Base-by-base conservation (phyloP, 2,113 vertebrate species). In the Myiozetetes cayanensis region DNA sequence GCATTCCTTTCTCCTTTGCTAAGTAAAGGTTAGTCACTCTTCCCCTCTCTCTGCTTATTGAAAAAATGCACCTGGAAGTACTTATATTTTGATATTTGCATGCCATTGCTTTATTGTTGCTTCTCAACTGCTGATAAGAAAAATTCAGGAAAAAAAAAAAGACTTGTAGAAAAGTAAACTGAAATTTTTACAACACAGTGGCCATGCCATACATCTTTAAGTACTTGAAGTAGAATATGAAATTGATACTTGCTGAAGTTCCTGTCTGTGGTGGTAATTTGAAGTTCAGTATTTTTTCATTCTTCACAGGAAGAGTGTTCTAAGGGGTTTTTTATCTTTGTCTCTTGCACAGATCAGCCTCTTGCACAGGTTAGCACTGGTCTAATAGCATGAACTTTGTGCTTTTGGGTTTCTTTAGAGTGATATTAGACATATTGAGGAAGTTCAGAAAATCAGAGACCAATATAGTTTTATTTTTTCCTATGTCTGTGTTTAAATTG, bases 1-100 rank as follows among this genome's bases (percentile, higher is more conserved):
- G 99, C 99, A 13, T 99, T 99, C 86, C 98, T 99, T 58, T 99
- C 99, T 41, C 99, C 99, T 88, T 98, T 99, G 94, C 98, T 98
- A 77, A 99, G 98, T 97, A 99, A 99, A 99, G 99, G 99, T 99
- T 98, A 97, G 98, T 98, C 74, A 43, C 56, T 66, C 85, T 89
- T 93, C n/a, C n/a, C 74, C 50, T 79, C 47, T 56, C 5, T 63
- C 39, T 28, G 10, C 37, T 23, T 3, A 15, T 5, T 53, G 31
- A 30, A 73, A 87, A 47, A 90, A 41, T 25, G 18, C 19, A 37
- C 18, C 12, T 52, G 55, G 11, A 74, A 81, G 22, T 50, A 16
- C 25, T 67, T 82, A 0, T 3, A 9, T 72, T 77, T 78, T 56
- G 17, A 7, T 61, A 49, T 22, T 61, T 84, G 46, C 6, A 2